Base-by-base conservation (phyloP, 2,888 invertebrate species). In the Acrobasis repandana region DNA sequence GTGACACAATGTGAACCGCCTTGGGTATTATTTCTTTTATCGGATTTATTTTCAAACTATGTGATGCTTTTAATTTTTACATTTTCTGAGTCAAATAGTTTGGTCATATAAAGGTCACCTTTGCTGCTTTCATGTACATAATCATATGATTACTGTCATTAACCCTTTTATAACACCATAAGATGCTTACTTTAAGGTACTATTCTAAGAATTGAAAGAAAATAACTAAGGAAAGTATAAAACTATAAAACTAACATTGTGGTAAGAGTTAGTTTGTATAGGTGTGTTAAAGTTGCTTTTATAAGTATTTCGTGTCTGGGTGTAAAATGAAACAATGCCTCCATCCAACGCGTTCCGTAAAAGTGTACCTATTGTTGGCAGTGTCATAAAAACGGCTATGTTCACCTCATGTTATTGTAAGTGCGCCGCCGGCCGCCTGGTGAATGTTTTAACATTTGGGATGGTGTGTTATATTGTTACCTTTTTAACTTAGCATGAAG, bases 311-410 rank as follows among this genome's bases (percentile, higher is more conserved):
- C 18, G 20, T 20, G 54, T 54, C 18, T 20, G 54, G 38, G 54
- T 54, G 38, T 54, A 38, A 54, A 54, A 54, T 16, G 54, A 54
- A 54, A 54, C 54, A 54, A 54, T 54, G 38, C 38, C 20, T 54
- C 38, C 36, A 54, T 54, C 38, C 38, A 54, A 11, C 38, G 38
- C 38, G 20, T 38, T 54, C 38, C 43, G 38, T 54, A 54, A 54
- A 54, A 54, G 54, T 54, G 18, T 54, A 28, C 4, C 28, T 28
- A 54, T 54, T 54, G 54, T 54, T 54, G 18, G 54, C 38, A 43
- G 38, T 54, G 54, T 54, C 54, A 54, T 54, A 54, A 54, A 54
- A 54, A 38, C 20, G 18, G 36, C 20, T 28, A 50, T 54, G 54
- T 54, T 52, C 34, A 51, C 51, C 16, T 36, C 36, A 52, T 34